Evolutionary conservation across 1,140 invertebrate species (phyloP), one percentile per base, ranked within the genome.

Genomic region (Ostrea edulis): DNA sequence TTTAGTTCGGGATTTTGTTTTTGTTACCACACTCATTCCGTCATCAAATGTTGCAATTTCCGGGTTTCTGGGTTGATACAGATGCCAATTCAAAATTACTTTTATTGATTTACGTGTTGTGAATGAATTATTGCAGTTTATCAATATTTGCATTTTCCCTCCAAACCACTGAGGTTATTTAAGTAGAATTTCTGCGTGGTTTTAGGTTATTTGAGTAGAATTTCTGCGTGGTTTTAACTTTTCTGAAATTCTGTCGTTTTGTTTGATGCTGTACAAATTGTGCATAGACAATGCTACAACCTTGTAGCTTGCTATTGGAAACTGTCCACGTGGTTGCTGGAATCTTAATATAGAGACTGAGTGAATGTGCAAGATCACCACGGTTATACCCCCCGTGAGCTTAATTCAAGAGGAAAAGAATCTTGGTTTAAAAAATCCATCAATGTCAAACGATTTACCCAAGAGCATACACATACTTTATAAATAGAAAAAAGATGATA

Each of bases 51-150:
- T 62, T 62, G 58, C 58, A 62, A 62, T 20, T 8, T 29, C 29
- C n/a, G 25, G 68, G 22, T 29, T 25, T 29, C 14, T 77, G 68
- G n/a, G 11, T 77, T 44, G 68, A 77, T 14, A 77, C 22, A 77
- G 68, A 77, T 14, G 68, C 25, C 29, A 29, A 77, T 77, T 77
- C 25, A 22, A 77, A 77, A 35, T 77, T 25, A 29, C 25, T 14
- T 77, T 20, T 77, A 77, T 77, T 35, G 68, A 77, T 77, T 29
- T 77, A 25, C 68, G 25, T 77, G 29, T 77, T 29, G 11, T 77
- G 68, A 77, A 77, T 77, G 68, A 77, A 25, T 77, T 77, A 77
- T 77, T 44, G 12, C 25, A 77, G 25, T 22, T 35, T 29, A 77
- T 77, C 68, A 62, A 62, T 62, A 62, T 62, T 62, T 0, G 12